These are phyloP conservation scores for Cyprinodon brontotheroides DNA, from an alignment of 2,113 vertebrate species.

Conservation along the genomic window DNA sequence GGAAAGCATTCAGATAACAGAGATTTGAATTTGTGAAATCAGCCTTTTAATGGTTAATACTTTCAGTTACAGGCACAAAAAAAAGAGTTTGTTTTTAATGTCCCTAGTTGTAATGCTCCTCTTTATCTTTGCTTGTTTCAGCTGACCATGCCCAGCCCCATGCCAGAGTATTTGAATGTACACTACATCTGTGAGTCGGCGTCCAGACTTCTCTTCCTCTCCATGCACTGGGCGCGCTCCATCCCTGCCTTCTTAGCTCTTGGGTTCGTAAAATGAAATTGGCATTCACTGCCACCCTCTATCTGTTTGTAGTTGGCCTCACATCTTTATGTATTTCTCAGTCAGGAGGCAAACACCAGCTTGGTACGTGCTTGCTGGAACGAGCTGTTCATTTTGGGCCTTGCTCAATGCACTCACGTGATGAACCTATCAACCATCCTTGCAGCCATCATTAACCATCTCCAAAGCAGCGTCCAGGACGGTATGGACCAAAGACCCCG, in stretches of 20 bases:
- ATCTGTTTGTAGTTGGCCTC: neutral
- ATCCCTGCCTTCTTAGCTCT: constrained; percentile 97
- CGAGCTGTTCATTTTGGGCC: constrained; percentile 95
- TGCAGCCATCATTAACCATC: constrained; percentile 95
- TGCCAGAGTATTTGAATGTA: constrained; percentile 98
- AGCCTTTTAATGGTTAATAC: too few species aligned
- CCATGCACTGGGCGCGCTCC: constrained; percentile 99
- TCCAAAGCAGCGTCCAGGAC: constrained; percentile 96
- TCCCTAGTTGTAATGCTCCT: neutral
- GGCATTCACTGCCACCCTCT: neutral
- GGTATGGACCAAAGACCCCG: constrained; percentile 79
- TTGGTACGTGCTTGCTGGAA: constrained; percentile 98
- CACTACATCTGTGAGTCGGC: constrained; percentile 99
- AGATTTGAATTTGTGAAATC: too few species aligned
- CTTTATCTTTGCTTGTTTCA: constrained; percentile 61
- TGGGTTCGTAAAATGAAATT: constrained; percentile 82
- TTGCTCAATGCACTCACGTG: constrained; percentile 95
- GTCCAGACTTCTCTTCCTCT: constrained; percentile 96
- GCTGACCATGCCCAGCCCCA: constrained; percentile 98
- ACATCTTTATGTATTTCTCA: constrained; percentile 53
- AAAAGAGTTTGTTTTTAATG: neutral
- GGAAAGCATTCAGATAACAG: too few species aligned
- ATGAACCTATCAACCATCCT: constrained; percentile 98
- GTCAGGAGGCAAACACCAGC: constrained; percentile 95
- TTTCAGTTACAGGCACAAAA: neutral